These are phyloP conservation scores for Protomyctophum bolini DNA, from an alignment of 2,113 vertebrate species.

Conservation along the genomic window DNA sequence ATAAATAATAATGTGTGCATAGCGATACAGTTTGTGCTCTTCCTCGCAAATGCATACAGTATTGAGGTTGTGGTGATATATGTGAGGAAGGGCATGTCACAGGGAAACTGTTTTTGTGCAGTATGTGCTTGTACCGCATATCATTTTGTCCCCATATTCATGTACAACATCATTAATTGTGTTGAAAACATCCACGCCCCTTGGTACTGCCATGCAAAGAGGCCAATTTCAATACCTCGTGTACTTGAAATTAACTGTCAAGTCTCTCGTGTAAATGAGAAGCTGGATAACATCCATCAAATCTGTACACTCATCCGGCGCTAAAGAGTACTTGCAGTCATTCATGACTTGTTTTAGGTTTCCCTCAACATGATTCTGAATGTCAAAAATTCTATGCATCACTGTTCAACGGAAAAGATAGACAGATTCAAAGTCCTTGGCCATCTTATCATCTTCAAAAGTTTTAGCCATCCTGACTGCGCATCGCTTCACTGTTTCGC, in stretches of 20 bases:
- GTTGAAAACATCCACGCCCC: not conserved
- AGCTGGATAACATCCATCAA: slow-evolving; percentile 17
- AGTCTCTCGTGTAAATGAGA: slow-evolving; percentile 4
- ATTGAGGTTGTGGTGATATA: not conserved
- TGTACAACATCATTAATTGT: too few relatives aligned
- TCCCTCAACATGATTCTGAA: slow-evolving; percentile 30
- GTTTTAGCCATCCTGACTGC: slow-evolving; percentile 36
- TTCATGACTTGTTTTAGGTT: slow-evolving; percentile 29
- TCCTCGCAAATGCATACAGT: not conserved
- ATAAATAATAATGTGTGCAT: too few relatives aligned
- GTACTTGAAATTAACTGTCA: slow-evolving; percentile 17
- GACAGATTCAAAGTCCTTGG: slow-evolving; percentile 38
- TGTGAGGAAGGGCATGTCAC: not conserved
- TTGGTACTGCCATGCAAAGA: not conserved
- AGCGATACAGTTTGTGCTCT: not conserved
- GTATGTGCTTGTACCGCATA: not conserved
- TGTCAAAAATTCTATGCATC: slow-evolving; percentile 29
- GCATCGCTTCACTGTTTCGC: slow-evolving; percentile 32
- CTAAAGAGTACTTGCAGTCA: slow-evolving; percentile 5
- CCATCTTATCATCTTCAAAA: slow-evolving; percentile 40
- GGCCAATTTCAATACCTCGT: slow-evolving; percentile 20
- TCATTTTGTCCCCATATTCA: not conserved
- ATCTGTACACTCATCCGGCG: slow-evolving; percentile 19
- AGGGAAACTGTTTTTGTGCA: not conserved
- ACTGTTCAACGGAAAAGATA: slow-evolving; percentile 36